Conservation (phyloP, 2,797 vertebrate genomes). For the Alfaro cultratus region DNA sequence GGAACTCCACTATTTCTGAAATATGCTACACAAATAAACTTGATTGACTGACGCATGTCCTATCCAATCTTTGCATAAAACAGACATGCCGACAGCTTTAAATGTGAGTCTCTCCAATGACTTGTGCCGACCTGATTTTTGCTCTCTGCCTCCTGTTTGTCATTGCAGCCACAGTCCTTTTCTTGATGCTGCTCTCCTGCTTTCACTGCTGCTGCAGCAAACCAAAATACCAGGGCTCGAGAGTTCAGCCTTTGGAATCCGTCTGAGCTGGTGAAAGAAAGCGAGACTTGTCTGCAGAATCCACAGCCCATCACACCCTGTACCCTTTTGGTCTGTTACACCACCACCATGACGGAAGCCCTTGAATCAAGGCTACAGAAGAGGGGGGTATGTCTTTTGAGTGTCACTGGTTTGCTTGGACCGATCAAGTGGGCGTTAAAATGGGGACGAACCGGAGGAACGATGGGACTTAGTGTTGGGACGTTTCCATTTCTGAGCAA, state of each 20-base stretch:
- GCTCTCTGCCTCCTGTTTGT: slow-evolving; percentile 5
- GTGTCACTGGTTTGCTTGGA: slow-evolving; percentile 1
- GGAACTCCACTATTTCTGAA: too few relatives aligned
- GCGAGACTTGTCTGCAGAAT: background rate
- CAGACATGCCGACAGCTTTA: background rate
- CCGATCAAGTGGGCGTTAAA: background rate
- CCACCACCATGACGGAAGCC: background rate
- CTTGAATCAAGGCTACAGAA: slow-evolving; percentile 1
- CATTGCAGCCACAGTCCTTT: slow-evolving; percentile 67
- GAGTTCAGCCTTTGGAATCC: slow-evolving; percentile 65
- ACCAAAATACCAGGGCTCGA: slow-evolving; percentile 66
- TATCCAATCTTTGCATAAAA: background rate
- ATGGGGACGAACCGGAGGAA: background rate
- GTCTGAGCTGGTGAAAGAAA: slow-evolving; percentile 40
- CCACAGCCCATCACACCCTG: background rate
- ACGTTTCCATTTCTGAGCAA: slow-evolving; percentile 14
- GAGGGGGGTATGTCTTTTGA: slow-evolving; percentile 6
- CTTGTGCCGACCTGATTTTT: background rate
- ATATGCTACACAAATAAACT: too few relatives aligned
- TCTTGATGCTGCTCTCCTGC: slow-evolving; percentile 70
- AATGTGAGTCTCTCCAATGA: background rate
- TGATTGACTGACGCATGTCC: too few relatives aligned
- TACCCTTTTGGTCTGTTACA: background rate
- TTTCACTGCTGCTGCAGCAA: slow-evolving; percentile 67
- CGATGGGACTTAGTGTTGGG: slow-evolving; percentile 4